Evolutionary conservation across 53 echinoderm and acorn worm genomes (phyloP), one percentile per base, ranked within the genome.

Genomic region (Holothuria scabra): DNA sequence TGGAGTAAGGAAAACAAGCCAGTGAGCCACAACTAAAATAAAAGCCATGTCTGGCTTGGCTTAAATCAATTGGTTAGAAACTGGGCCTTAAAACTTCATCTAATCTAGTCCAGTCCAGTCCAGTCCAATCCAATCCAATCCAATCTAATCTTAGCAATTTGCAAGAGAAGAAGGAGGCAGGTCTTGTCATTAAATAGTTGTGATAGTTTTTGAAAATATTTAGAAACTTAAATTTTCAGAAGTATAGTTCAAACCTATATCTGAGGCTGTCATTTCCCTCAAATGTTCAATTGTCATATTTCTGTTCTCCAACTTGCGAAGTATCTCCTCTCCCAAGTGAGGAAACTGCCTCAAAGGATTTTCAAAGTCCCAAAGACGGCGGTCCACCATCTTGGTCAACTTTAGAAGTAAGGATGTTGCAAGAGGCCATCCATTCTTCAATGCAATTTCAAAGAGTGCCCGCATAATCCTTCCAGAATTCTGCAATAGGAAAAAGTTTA

Each of bases 391-490:
- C 68, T 97, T 97, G 68, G 91, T 92, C 16, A 97, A 70, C 23
- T 48, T 88, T 10, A 97, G 89, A 31, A 93, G 87, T 34, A 84
- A 76, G 25, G 92, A 65, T 1, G 97, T 92, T 88, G 94, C 92
- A 31, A 92, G 65, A 52, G 97, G 97, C 97, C 97, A 97, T 46
- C 97, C 97, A 10, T 80, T 88, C 55, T 94, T 92, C 46, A 97
- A 82, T 23, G 94, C 86, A 57, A 97, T 85, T 79, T 97, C 97
- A 89, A 97, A 97, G 31, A 97, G 83, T 23, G 97, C 97, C 49
- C 97, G 76, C 59, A 97, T 91, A 83, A 97, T 97, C 11, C 97
- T 84, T 55, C 88, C 97, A 4, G 97, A 79, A 83, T 97, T 96
- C 94, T 96, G 74, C 58, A 56, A 72, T 59, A 85, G 46, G 37